Conservation (phyloP, 2,797 vertebrate genomes). For the Lycodopsis pacificus region DNA sequence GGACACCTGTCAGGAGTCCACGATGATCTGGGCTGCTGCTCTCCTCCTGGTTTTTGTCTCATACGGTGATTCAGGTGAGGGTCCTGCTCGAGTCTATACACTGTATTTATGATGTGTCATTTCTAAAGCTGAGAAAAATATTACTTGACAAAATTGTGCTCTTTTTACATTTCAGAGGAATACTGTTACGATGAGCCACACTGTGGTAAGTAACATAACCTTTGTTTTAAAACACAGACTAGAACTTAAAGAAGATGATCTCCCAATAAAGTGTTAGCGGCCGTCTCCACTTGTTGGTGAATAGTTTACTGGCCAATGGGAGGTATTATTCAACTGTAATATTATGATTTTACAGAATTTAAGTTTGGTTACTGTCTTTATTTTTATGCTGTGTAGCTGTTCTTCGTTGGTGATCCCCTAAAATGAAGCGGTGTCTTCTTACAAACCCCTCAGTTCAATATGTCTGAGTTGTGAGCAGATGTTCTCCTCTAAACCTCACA, state of each 20-base stretch:
- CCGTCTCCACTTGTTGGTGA: not conserved
- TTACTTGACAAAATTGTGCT: not conserved
- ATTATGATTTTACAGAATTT: not conserved
- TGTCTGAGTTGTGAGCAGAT: not conserved
- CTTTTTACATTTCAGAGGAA: constrained; percentile 66
- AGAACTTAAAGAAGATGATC: not conserved
- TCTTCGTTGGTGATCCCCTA: not conserved
- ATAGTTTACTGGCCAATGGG: not conserved
- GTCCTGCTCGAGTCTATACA: not conserved
- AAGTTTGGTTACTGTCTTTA: not conserved
- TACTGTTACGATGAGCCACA: constrained; percentile 81
- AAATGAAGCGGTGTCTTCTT: not conserved
- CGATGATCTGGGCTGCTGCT: constrained; percentile 61
- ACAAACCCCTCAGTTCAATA: not conserved
- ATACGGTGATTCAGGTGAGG: constrained; percentile 65
- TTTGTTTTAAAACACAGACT: not conserved
- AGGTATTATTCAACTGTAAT: not conserved
- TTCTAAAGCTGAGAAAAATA: not conserved
- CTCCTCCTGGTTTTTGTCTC: constrained; percentile 48
- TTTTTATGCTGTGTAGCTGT: not conserved
- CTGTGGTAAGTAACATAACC: constrained; percentile 76
- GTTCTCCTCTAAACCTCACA: not conserved
- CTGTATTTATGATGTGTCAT: not conserved
- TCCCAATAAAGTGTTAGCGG: not conserved
- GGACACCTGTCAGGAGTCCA: constrained; percentile 41